Base-by-base conservation (phyloP, 2,113 vertebrate species). In the Actenoides lindsayi region DNA sequence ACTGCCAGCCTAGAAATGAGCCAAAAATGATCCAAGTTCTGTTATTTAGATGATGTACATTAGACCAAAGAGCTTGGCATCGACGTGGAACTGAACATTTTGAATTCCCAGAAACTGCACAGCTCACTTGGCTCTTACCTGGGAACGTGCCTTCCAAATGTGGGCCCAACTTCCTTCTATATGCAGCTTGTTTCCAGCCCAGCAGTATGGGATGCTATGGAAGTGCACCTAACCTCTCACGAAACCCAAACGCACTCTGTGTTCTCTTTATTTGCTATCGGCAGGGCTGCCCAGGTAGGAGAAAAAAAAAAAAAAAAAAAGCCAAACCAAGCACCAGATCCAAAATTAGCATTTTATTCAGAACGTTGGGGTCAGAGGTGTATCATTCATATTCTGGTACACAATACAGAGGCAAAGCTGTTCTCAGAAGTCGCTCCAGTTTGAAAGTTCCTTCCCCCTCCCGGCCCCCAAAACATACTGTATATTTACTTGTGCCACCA, bases 261-360 rank as follows among this genome's bases (percentile, higher is more conserved):
- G 6, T 79, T 67, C 46, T 63, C 90, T 96, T 75, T 96, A 86
- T 89, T 94, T 53, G 65, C 51, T 83, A 46, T 11, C 83, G 53
- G 93, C 89, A 82, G 81, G 91, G 67, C 64, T 97, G 89, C 83
- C 95, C 65, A 97, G 87, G 88, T 73, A 91, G 95, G 93, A 97
- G 5, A 16, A 39, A 95, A 98, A 93, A 37, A 93, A 95, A 16
- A 39, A 95, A 98, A 93, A 37, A 93, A 95, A 98, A 96, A 24
- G 93, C 90, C 98, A 98, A 98, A 98, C 83, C 98, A 98, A 98
- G 96, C 98, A 98, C 98, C 98, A 99, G 98, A 99, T 99, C 99
- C 98, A 99, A 99, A 99, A 99, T 99, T 99, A 99, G 99, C 98
- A 98, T 99, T 99, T 99, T 99, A 99, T 99, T 99, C 98, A 98